These are phyloP conservation scores for Babylonia areolata DNA, from an alignment of 1,140 invertebrate species.

Conservation along the genomic window DNA sequence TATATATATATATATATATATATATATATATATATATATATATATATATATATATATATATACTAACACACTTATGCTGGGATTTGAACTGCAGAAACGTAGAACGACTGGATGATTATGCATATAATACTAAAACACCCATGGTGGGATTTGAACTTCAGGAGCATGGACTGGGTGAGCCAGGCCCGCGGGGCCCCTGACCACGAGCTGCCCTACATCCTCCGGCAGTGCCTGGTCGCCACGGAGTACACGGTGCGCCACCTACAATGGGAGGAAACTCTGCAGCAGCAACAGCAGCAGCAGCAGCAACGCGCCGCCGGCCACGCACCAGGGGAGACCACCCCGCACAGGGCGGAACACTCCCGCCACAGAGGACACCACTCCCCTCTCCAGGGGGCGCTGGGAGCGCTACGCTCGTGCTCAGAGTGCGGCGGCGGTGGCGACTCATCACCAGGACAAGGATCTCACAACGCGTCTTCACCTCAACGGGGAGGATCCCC, in stretches of 20 bases:
- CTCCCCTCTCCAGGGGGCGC: not conserved
- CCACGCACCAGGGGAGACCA: conserved; percentile 5
- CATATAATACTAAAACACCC: too few relatives aligned
- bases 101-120: too few relatives aligned
- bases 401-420: not conserved
- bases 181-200: conserved; percentile 22
- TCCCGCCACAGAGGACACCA: not conserved
- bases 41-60: too few relatives aligned
- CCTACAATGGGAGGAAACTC: conserved; percentile 44
- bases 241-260: conserved; percentile 42
- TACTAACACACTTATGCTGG: too few relatives aligned
- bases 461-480: too few relatives aligned
- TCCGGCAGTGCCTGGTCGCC: conserved; percentile 45
- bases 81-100: too few relatives aligned
- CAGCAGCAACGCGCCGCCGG: not conserved
- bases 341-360: too few relatives aligned
- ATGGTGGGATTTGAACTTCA: not conserved
- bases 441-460: too few relatives aligned
- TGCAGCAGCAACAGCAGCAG: not conserved
- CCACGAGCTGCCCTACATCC: conserved; percentile 38
- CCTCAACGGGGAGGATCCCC: too few relatives aligned
- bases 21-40: too few relatives aligned
- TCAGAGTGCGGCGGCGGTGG: too few relatives aligned
- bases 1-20: too few relatives aligned
- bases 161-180: conserved; percentile 43